Base-by-base conservation (phyloP, 2,888 invertebrate species). In the Sinohyriopsis cumingii region DNA sequence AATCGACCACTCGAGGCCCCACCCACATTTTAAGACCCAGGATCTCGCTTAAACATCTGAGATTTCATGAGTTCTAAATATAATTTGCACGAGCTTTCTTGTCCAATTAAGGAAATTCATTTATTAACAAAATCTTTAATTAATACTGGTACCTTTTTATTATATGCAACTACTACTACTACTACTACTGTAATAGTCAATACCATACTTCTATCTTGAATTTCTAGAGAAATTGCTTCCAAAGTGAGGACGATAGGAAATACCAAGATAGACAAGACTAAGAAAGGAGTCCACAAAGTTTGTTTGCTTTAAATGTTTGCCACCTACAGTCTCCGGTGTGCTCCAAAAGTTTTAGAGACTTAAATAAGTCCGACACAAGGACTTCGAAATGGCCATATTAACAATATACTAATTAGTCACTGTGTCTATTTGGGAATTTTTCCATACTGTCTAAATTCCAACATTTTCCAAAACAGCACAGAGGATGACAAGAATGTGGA, bases 401-500 rank as follows among this genome's bases (percentile, higher is more conserved):
- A 90, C 89, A 61, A 91, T 91, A 81, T 91, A 91, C 73, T 89
- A 90, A 80, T 91, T 91, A 61, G 91, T 90, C 9, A 89, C 90
- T 0, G 90, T 91, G 73, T 90, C 90, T 91, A 91, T 91, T 69
- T 89, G 87, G 53, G 86, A 86, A 79, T 91, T 90, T 20, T 86
- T 78, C 80, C 87, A 87, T 5, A 91, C 90, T 0, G 90, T 90
- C 81, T 87, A 86, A 28, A 89, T 89, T 6, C 91, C 90, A 67
- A 87, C 76, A 76, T 91, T 91, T 22, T 91, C 91, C 61, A 85
- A 67, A 3, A 89, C 81, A 3, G 91, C 87, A n/a, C 90, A 70
- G n/a, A 88, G 70, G 69, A 89, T 88, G n/a, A 90, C n/a, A n/a
- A n/a, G n/a, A n/a, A n/a, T n/a, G n/a, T n/a, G n/a, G n/a, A n/a